A percentile compares a stretch with the other conserved stretches of the same genome.
These are phyloP conservation scores for Cynoglossus semilaevis DNA, from an alignment of 2,113 vertebrate species.

Conservation along the genomic window DNA sequence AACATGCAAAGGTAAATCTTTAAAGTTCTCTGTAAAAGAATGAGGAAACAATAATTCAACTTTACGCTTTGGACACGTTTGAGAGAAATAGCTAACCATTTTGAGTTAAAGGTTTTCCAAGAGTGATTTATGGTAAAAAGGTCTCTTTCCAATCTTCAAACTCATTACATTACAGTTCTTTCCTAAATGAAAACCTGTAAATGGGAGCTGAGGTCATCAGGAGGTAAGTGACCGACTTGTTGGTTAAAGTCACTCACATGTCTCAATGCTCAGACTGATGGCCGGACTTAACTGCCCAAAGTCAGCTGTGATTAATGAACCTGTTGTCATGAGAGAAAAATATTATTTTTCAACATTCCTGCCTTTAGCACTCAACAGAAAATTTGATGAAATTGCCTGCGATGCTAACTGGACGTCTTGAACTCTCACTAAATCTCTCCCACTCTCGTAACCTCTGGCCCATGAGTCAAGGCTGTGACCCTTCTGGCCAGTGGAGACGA, in stretches of 20 bases:
- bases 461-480: conserved; percentile 54
- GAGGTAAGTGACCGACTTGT: conserved; percentile 47
- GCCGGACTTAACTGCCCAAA: conserved; percentile 19
- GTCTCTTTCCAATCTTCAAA: conserved; percentile 24
- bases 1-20: too few species aligned
- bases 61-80: too few species aligned
- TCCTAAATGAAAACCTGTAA: conserved; percentile 45
- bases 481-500: conserved; percentile 7
- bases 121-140: conserved; percentile 35
- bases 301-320: conserved; percentile 46
- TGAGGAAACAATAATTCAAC: neutral
- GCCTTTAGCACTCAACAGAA: conserved; percentile 10
- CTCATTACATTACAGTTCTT: conserved; percentile 62
- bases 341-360: conserved; percentile 25
- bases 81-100: conserved; percentile 10
- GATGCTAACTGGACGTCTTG: conserved; percentile 52
- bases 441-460: conserved; percentile 31
- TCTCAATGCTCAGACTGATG: conserved; percentile 30
- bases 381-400: conserved; percentile 44
- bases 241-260: conserved; percentile 46
- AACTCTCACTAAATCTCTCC: conserved; percentile 53
- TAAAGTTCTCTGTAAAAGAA: neutral
- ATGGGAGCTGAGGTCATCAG: conserved; percentile 48
- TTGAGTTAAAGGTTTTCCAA: conserved; percentile 22
- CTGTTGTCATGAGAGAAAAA: neutral